Evolutionary conservation across 2,797 vertebrate genomes (phyloP).

Genomic region (Cossypha niveicapilla): DNA sequence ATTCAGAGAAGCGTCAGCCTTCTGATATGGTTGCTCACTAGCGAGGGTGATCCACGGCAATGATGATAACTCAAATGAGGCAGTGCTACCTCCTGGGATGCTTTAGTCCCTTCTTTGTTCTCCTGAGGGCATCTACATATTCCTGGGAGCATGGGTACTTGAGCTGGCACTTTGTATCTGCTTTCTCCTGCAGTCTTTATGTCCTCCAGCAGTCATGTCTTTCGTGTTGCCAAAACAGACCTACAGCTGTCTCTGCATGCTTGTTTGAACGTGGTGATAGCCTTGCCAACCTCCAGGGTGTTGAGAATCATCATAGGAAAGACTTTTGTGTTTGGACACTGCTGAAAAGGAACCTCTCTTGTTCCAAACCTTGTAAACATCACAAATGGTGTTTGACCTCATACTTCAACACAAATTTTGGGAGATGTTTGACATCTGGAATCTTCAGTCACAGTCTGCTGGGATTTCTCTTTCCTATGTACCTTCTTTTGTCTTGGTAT

Average conservation of each 20-base stretch:
- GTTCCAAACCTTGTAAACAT: background rate
- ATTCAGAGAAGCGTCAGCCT: background rate
- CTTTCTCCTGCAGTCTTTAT: background rate
- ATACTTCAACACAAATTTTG: background rate
- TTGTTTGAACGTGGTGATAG: background rate
- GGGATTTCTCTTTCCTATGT: background rate
- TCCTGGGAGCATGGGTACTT: background rate
- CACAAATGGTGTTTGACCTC: background rate
- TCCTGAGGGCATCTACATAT: background rate
- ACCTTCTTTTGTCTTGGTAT: background rate
- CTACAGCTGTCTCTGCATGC: background rate
- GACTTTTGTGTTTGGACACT: background rate
- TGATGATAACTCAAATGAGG: background rate
- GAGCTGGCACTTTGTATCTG: background rate
- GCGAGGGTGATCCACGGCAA: fast-evolving
- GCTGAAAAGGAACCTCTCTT: background rate
- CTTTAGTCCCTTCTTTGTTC: background rate
- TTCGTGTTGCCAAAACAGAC: background rate
- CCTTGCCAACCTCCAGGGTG: background rate
- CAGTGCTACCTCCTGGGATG: background rate
- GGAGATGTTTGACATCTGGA: background rate
- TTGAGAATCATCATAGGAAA: background rate
- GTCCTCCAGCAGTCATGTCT: background rate
- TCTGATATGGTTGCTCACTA: background rate
- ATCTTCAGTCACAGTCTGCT: background rate